Evolutionary conservation across 1,140 invertebrate species (phyloP).

Genomic region (Lepidostoma basale): DNA sequence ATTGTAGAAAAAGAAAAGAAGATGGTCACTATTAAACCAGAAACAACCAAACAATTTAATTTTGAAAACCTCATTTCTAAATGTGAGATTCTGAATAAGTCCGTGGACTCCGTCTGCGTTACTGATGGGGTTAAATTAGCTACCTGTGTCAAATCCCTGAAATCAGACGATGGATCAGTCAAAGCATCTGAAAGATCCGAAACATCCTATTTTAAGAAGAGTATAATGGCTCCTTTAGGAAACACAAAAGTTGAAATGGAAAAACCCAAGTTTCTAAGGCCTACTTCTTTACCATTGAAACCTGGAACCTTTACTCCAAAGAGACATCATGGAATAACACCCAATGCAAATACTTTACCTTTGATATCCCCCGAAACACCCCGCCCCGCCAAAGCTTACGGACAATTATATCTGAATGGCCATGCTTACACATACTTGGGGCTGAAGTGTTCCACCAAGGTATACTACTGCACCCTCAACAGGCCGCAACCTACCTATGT

Average conservation of each 20-base stretch:
- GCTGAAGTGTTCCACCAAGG: conserved; percentile 86
- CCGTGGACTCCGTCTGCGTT: conserved; percentile 49
- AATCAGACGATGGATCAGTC: conserved; percentile 22
- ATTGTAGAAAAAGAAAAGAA: neutral
- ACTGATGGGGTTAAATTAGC: conserved; percentile 12
- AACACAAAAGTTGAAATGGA: conserved; percentile 49
- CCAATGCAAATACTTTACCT: conserved; percentile 76
- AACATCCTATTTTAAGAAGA: conserved; percentile 59
- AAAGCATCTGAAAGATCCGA: conserved; percentile 55
- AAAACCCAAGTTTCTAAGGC: conserved; percentile 74
- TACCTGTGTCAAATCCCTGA: conserved; percentile 29
- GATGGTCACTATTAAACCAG: conserved; percentile 43
- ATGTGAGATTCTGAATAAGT: conserved; percentile 60
- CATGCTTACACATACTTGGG: conserved; percentile 92
- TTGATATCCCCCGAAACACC: conserved; percentile 90
- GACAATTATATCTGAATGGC: conserved; percentile 85
- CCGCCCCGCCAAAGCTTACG: conserved; percentile 83
- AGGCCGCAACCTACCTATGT: conserved; percentile 95
- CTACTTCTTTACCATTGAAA: conserved; percentile 79
- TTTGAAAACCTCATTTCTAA: conserved; percentile 63
- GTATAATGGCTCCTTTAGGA: conserved; percentile 46
- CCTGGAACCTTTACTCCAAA: conserved; percentile 81
- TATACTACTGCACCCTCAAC: conserved; percentile 92
- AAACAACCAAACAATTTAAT: conserved; percentile 61
- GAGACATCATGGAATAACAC: conserved; percentile 76